Conservation (phyloP, 2,888 invertebrate genomes). For the Neoitamus cyanurus region DNA sequence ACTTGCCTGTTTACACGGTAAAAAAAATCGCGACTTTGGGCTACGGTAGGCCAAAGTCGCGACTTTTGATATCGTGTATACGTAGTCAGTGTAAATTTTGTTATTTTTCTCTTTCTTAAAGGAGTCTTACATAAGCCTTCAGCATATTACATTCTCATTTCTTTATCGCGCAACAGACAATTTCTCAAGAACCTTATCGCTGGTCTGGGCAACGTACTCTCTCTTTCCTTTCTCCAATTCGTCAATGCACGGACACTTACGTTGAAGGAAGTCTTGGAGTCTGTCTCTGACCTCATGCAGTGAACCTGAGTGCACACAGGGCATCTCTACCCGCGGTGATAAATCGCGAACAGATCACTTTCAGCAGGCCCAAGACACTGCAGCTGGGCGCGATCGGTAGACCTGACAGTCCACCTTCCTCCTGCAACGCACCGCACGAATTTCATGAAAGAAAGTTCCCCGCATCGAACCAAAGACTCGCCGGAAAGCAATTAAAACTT, state of each 20-base stretch:
- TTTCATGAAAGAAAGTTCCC: slow-evolving; percentile 26
- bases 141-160: not conserved
- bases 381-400: not conserved
- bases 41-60: too few species aligned
- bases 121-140: not conserved
- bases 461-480: slow-evolving; percentile 4
- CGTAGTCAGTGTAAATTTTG: not conserved
- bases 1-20: too few species aligned
- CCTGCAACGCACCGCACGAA: slow-evolving; percentile 14
- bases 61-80: too few species aligned
- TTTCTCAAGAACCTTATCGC: not conserved
- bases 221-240: slow-evolving; percentile 24
- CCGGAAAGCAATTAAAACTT: slow-evolving; percentile 21
- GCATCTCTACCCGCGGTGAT: slow-evolving; percentile 14
- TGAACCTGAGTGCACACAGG: slow-evolving; percentile 29
- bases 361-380: not conserved
- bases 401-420: not conserved
- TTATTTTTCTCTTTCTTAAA: not conserved
- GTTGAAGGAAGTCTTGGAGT: not conserved
- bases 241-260: not conserved
- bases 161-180: not conserved
- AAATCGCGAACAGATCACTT: slow-evolving; percentile 39
- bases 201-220: slow-evolving; percentile 12
- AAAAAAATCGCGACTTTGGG: too few species aligned
- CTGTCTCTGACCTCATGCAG: slow-evolving; percentile 41